Evolutionary conservation across 2,888 invertebrate species (phyloP).

Genomic region (Vannuccia rotundouncinata): DNA sequence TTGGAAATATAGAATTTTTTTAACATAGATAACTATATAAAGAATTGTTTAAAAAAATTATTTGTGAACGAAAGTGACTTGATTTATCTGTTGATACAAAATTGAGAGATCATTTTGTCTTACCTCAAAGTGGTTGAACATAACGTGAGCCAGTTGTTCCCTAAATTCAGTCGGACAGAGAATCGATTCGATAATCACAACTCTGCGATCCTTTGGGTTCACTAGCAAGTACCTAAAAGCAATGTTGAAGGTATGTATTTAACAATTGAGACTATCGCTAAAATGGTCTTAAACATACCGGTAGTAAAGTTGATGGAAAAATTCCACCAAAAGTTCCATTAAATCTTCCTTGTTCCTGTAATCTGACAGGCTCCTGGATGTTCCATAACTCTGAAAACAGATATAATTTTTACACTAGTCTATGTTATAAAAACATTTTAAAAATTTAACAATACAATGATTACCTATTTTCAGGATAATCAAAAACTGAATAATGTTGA

Average conservation of each 20-base stretch:
- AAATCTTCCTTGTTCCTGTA: slow-evolving; percentile 59
- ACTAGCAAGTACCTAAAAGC: slow-evolving; percentile 72
- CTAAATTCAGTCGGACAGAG: slow-evolving; percentile 73
- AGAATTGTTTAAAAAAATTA: no score
- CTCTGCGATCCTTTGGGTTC: slow-evolving; percentile 79
- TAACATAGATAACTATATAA: no score
- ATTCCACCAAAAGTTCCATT: slow-evolving; percentile 76
- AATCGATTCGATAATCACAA: slow-evolving; percentile 83
- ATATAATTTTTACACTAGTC: no score
- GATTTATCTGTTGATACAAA: no score
- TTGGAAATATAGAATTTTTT: no score
- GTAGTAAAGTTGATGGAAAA: slow-evolving; percentile 78
- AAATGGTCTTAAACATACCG: slow-evolving; percentile 62
- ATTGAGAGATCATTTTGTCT: no score
- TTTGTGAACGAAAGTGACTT: no score
- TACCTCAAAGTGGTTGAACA: slow-evolving; percentile 88
- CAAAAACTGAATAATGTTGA: no score
- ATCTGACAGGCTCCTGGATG: neutral
- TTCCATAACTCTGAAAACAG: neutral
- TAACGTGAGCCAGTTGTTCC: slow-evolving; percentile 77
- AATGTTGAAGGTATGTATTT: slow-evolving; percentile 38
- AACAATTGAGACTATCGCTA: neutral
- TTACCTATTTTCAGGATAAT: no score
- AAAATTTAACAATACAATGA: no score
- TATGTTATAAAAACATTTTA: no score